Evolutionary conservation across 1,140 invertebrate species (phyloP), one percentile per base, ranked within the genome.

Genomic region (Bilobella aurantiaca): DNA sequence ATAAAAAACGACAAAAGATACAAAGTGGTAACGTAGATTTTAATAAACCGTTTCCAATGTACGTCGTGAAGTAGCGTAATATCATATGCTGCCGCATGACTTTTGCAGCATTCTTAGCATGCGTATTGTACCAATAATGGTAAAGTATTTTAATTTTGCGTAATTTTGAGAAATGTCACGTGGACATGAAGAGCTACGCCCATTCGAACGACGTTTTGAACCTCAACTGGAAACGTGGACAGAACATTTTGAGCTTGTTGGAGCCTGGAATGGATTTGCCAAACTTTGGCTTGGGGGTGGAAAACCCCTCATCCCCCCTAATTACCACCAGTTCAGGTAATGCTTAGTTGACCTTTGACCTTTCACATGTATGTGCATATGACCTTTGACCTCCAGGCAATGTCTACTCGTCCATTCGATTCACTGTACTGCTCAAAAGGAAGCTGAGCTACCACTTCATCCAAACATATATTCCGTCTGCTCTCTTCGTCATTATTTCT

Each of bases 401-500:
- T 23, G 5, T 16, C 42, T 61, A 61, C 32, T 34, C 59, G n/a
- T 5, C 16, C 14, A 23, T 62, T 3, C 5, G 37, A 21, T 62
- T 62, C 37, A 62, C 60, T 49, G 37, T 62, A 14, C 25, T 62
- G 32, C 25, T 47, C 21, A 25, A 47, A 21, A 8, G 60, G 8
- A 46, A 62, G 30, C 18, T 62, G 5, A 46, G n/a, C 25, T 62
- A 62, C 37, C 60, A 62, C 37, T 42, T 62, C 18, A 47, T 62
- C 32, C 60, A 62, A 27, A 62, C 60, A 12, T 62, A 62, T 34
- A 27, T 62, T 27, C 60, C 60, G 3, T 42, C 31, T 14, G 12
- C 32, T 3, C 5, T 62, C 14, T 62, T 62, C 32, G 37, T 62
- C 5, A 31, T 37, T 25, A 46, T 62, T 12, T 42, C 60, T 49